These are phyloP conservation scores for Pao palembangensis DNA, from an alignment of 2,113 vertebrate genomes.

Conservation along the genomic window DNA sequence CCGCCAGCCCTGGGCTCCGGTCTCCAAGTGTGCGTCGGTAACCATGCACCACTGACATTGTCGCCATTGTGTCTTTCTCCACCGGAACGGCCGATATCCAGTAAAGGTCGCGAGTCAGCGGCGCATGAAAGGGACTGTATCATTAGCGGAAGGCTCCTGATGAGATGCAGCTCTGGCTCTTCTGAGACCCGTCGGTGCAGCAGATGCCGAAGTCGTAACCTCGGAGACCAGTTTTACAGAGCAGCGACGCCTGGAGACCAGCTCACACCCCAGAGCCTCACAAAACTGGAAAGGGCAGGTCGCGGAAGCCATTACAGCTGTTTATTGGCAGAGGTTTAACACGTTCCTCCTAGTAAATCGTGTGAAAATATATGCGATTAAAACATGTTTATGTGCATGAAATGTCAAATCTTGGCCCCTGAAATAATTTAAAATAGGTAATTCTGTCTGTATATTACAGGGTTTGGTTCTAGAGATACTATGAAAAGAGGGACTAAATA, in stretches of 20 bases:
- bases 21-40: slow-evolving; percentile 3
- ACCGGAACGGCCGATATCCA: slow-evolving; percentile 26
- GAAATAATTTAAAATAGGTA: background rate
- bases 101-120: slow-evolving; percentile 33
- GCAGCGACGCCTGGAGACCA: slow-evolving; percentile 36
- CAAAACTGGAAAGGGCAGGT: slow-evolving; percentile 37
- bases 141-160: slow-evolving; percentile 20
- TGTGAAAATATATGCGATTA: slow-evolving; percentile 43
- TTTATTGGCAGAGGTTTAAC: slow-evolving; percentile 39
- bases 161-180: slow-evolving; percentile 32
- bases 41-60: slow-evolving; percentile 37
- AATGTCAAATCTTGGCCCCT: slow-evolving; percentile 35
- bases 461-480: too few species aligned
- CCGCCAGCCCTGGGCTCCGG: slow-evolving; percentile 27
- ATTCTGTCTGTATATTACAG: too few species aligned
- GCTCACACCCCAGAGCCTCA: slow-evolving; percentile 32
- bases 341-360: slow-evolving; percentile 20
- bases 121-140: slow-evolving; percentile 19
- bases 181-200: slow-evolving; percentile 10
- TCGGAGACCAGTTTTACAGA: slow-evolving; percentile 26
- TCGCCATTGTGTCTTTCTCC: slow-evolving; percentile 31
- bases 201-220: slow-evolving; percentile 50
- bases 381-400: slow-evolving; percentile 25
- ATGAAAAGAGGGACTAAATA: too few species aligned
- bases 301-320: slow-evolving; percentile 38